Evolutionary conservation across 1,140 invertebrate species (phyloP).

Genomic region (Steinernema feltiae): DNA sequence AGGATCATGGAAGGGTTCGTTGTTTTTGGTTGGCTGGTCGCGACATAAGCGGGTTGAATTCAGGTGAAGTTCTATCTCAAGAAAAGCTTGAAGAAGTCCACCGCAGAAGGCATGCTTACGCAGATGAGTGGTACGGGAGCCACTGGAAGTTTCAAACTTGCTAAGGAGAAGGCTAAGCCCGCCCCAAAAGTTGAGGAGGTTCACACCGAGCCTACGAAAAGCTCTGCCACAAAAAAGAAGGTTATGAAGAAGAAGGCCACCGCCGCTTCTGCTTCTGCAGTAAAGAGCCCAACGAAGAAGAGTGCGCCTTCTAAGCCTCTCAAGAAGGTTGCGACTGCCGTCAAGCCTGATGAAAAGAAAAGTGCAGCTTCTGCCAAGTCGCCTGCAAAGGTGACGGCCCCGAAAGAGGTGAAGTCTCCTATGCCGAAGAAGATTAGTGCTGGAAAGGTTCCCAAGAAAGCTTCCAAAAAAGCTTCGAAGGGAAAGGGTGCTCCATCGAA

Average conservation of each 20-base stretch:
- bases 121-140: constrained; percentile 38
- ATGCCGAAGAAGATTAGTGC: background rate
- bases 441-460: too few species aligned
- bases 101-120: constrained; percentile 16
- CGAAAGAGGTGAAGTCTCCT: constrained; percentile 1
- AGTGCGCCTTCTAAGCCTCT: too few species aligned
- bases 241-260: too few species aligned
- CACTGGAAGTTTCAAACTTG: constrained; percentile 35
- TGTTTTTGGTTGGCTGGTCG: background rate
- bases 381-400: too few species aligned
- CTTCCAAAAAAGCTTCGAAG: background rate
- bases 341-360: too few species aligned
- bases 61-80: constrained; percentile 24
- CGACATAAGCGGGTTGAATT: background rate
- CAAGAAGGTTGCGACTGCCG: too few species aligned
- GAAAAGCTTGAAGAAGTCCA: constrained; percentile 21
- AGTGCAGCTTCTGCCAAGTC: too few species aligned
- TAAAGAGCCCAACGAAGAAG: too few species aligned
- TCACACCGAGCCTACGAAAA: constrained; percentile 21
- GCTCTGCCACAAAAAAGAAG: background rate
- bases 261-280: too few species aligned
- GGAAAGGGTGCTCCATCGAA: background rate
- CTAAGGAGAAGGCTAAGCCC: constrained; percentile 32
- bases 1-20: constrained; percentile 15
- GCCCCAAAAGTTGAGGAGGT: constrained; percentile 17